Conservation (phyloP, 2,888 invertebrate species). For the Hybos culiciformis region DNA sequence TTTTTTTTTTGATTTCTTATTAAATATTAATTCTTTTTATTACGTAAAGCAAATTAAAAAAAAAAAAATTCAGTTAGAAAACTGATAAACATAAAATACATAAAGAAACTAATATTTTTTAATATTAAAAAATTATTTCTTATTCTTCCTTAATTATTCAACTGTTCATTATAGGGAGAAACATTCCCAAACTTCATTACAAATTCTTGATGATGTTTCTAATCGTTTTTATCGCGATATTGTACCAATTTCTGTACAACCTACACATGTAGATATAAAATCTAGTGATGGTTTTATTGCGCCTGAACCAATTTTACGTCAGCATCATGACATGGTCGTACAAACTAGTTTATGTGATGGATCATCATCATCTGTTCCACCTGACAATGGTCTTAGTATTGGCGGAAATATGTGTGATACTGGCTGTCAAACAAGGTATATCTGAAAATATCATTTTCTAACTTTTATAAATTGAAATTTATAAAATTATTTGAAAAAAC, state of each 20-base stretch:
- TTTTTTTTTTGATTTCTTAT: not conserved
- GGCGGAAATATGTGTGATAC: conserved; percentile 46
- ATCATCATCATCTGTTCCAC: conserved; percentile 15
- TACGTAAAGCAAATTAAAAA: not conserved
- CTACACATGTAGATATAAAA: conserved; percentile 29
- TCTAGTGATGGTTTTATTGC: no score
- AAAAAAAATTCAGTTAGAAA: no score
- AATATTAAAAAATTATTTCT: not conserved
- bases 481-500: no score
- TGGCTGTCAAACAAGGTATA: conserved; percentile 73
- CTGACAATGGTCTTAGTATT: conserved; percentile 6
- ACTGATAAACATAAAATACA: not conserved
- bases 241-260: conserved; percentile 26
- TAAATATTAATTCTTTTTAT: not conserved
- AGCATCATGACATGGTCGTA: conserved; percentile 30
- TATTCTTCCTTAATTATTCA: not conserved
- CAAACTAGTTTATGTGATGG: conserved; percentile 28
- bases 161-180: conserved; percentile 31
- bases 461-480: not conserved
- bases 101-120: not conserved
- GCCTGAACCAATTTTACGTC: conserved; percentile 18
- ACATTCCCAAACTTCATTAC: conserved; percentile 33
- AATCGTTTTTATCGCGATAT: conserved; percentile 33
- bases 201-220: conserved; percentile 34
- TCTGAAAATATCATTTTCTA: conserved; percentile 29